Conservation (phyloP, 1,140 invertebrate species). For the Aporrectodea caliginosa region DNA sequence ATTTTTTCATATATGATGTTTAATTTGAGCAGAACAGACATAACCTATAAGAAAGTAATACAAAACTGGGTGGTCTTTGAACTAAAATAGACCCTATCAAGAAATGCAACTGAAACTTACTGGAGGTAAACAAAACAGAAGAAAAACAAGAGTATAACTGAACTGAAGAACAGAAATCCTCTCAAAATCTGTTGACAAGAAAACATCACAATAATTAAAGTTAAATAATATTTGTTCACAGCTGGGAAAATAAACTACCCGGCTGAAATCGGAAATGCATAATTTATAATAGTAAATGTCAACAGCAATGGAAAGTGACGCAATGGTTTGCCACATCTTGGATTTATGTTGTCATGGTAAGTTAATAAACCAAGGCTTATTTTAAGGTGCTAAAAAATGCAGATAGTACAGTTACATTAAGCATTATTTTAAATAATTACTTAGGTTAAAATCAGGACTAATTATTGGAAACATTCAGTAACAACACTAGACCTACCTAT, state of each 20-base stretch:
- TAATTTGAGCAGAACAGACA: background rate
- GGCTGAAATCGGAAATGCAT: background rate
- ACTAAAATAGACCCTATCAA: too few relatives aligned
- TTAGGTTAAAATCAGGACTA: too few relatives aligned
- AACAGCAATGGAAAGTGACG: background rate
- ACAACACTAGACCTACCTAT: too few relatives aligned
- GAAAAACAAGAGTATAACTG: constrained; percentile 17
- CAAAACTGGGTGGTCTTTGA: background rate
- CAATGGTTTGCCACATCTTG: background rate
- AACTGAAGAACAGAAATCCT: background rate
- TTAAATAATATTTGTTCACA: background rate
- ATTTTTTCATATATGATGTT: background rate
- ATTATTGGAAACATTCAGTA: too few relatives aligned
- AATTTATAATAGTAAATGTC: background rate
- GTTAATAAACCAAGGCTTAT: too few relatives aligned
- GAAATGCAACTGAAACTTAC: too few relatives aligned
- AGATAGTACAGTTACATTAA: too few relatives aligned
- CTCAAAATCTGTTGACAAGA: background rate
- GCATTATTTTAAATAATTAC: too few relatives aligned
- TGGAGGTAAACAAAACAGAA: background rate
- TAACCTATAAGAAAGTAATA: constrained; percentile 41
- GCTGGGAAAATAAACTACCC: background rate
- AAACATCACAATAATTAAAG: background rate
- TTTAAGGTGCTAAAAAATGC: too few relatives aligned
- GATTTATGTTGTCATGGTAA: too few relatives aligned